Evolutionary conservation across 1,140 invertebrate genomes (phyloP).

Genomic region (Lasaia peninsularis): DNA sequence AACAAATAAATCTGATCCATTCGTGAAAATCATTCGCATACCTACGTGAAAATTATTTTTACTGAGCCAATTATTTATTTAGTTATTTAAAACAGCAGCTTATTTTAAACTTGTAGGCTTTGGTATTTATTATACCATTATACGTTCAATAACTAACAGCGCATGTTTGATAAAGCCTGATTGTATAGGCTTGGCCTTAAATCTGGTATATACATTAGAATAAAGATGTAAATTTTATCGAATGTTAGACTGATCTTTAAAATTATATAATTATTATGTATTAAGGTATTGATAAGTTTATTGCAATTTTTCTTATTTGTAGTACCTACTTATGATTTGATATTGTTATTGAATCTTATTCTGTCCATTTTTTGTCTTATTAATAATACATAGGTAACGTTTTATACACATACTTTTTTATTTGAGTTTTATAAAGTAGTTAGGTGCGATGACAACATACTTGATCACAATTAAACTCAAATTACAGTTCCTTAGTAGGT

Average conservation of each 20-base stretch:
- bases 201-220: constrained; percentile 38
- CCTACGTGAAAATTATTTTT: too few relatives aligned
- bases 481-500: not conserved
- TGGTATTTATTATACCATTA: constrained; percentile 14
- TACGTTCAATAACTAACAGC: constrained; percentile 15
- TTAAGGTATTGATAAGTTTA: constrained; percentile 60
- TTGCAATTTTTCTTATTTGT: constrained; percentile 53
- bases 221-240: constrained; percentile 71
- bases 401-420: constrained; percentile 64
- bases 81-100: too few relatives aligned
- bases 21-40: too few relatives aligned
- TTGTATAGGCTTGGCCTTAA: constrained; percentile 31
- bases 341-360: constrained; percentile 49
- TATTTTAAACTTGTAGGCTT: not conserved
- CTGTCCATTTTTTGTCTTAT: constrained; percentile 59
- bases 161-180: constrained; percentile 28
- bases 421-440: constrained; percentile 26
- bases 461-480: not conserved
- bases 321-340: constrained; percentile 46
- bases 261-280: constrained; percentile 64
- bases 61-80: too few relatives aligned
- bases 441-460: constrained; percentile 3
- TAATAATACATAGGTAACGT: constrained; percentile 53
- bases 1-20: too few relatives aligned
- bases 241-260: constrained; percentile 76